Evolutionary conservation across 2,113 vertebrate genomes (phyloP).

Genomic region (Lycaon pictus): DNA sequence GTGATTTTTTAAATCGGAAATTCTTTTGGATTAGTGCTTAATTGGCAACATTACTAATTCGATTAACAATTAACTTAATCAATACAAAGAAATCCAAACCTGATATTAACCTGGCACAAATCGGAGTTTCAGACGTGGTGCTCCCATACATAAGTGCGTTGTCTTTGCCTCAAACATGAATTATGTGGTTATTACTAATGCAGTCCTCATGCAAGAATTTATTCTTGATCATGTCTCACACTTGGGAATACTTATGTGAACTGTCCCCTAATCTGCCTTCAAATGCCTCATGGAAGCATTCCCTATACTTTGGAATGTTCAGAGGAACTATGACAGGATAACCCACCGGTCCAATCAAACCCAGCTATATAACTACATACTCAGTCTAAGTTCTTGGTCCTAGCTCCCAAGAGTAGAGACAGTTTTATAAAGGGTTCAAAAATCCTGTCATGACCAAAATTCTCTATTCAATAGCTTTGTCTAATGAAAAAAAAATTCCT

Average conservation of each 20-base stretch:
- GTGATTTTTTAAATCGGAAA: constrained; percentile 20
- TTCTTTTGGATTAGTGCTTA: constrained; percentile 33
- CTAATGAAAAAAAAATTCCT: constrained; percentile 30
- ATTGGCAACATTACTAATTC: constrained; percentile 53
- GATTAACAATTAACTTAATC: constrained; percentile 41
- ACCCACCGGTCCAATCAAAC: background rate
- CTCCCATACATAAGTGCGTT: background rate
- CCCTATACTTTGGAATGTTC: background rate
- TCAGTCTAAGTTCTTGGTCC: background rate
- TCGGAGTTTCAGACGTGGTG: background rate
- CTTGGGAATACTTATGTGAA: background rate
- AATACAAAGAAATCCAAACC: constrained; percentile 23
- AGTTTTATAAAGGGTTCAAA: constrained; percentile 40
- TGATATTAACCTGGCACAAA: constrained; percentile 41
- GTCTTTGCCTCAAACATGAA: background rate
- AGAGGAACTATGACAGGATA: background rate
- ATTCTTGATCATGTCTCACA: background rate
- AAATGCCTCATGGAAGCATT: background rate
- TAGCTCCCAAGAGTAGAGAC: background rate
- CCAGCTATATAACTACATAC: background rate
- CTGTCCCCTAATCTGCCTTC: background rate
- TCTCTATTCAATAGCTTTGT: constrained; percentile 20
- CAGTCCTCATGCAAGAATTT: background rate
- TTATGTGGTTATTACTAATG: background rate
- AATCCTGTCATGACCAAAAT: constrained; percentile 29